Evolutionary conservation across 2,888 invertebrate genomes (phyloP).

Genomic region (Iphiclides podalirius): DNA sequence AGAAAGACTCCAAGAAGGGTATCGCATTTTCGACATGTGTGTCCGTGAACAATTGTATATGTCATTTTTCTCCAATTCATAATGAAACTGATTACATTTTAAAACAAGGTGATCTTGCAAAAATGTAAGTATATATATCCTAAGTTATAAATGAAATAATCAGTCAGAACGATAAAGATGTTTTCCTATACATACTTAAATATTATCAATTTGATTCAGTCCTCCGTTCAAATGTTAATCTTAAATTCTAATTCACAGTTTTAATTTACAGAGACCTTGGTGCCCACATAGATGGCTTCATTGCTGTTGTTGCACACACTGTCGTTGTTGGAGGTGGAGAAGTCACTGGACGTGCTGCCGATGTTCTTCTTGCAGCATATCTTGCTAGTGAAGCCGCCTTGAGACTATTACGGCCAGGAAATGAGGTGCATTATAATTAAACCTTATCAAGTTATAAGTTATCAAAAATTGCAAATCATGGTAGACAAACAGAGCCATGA

Average conservation of each 20-base stretch:
- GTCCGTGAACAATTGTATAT: conserved; percentile 99
- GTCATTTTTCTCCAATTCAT: conserved; percentile 98
- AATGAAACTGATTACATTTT: conserved; percentile 93
- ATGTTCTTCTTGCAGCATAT: conserved; percentile 97
- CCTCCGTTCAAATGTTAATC: no score
- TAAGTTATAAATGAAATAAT: no score
- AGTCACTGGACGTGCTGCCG: conserved; percentile 93
- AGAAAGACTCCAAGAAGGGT: conserved; percentile 98
- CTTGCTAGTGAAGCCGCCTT: conserved; percentile 97
- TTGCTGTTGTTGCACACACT: conserved; percentile 98
- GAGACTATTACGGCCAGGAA: conserved; percentile 93
- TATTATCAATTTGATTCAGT: no score
- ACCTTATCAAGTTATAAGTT: no score
- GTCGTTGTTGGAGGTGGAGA: conserved; percentile 90
- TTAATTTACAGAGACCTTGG: conserved; percentile 91
- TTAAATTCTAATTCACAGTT: conserved; percentile 5
- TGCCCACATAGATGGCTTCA: conserved; percentile 98
- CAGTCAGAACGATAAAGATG: neutral
- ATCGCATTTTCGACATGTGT: conserved; percentile 99
- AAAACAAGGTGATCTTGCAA: conserved; percentile 96
- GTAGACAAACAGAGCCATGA: no score
- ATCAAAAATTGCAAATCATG: no score
- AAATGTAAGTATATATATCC: conserved; percentile 97
- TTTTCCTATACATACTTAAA: no score
- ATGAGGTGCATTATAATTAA: conserved; percentile 83